A percentile compares a stretch with the other conserved stretches of the same genome.
These are phyloP conservation scores for Heliconius eleuchia DNA, from an alignment of 1,140 invertebrate species.

Conservation along the genomic window DNA sequence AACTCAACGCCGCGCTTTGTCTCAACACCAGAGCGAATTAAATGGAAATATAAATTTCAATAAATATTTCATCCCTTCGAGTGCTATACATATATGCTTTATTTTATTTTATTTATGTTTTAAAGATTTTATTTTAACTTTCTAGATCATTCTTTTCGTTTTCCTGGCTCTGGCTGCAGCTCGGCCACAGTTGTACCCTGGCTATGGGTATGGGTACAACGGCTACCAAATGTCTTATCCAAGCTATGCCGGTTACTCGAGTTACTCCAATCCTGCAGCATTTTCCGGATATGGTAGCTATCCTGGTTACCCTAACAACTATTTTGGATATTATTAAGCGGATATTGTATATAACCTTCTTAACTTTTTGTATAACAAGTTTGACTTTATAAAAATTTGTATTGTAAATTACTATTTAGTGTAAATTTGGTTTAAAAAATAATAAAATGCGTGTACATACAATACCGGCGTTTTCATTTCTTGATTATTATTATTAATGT, in stretches of 20 bases:
- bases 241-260: conserved; percentile 70
- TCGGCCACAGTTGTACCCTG: conserved; percentile 60
- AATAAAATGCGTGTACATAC: background rate
- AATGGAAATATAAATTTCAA: too few species aligned
- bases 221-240: conserved; percentile 58
- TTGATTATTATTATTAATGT: background rate
- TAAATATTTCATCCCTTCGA: too few species aligned
- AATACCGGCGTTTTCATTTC: background rate
- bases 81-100: too few species aligned
- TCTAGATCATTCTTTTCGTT: conserved; percentile 66
- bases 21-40: too few species aligned
- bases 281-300: conserved; percentile 58
- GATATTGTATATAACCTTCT: background rate
- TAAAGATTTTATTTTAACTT: conserved; percentile 30
- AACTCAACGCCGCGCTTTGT: too few species aligned
- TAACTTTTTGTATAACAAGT: background rate
- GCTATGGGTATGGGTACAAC: conserved; percentile 60
- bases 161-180: conserved; percentile 60
- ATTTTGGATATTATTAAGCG: conserved; percentile 60
- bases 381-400: background rate
- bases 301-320: conserved; percentile 56
- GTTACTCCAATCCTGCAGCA: conserved; percentile 61
- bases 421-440: background rate
- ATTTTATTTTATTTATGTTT: background rate
- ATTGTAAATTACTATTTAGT: background rate